Evolutionary conservation across 2,797 vertebrate genomes (phyloP), one percentile per base, ranked within the genome.

Genomic region (Thalassophryne amazonica): DNA sequence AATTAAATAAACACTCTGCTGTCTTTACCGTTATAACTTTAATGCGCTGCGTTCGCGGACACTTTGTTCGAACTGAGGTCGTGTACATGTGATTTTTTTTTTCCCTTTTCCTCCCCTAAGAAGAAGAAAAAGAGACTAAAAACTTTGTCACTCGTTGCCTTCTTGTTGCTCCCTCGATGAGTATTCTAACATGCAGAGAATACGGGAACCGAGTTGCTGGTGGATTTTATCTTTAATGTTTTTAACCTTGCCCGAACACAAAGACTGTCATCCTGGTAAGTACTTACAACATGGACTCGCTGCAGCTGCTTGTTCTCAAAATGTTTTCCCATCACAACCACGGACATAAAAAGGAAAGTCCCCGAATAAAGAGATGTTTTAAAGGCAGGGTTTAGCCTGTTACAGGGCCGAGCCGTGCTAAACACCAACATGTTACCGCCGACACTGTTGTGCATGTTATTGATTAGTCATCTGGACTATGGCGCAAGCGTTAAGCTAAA

Each of bases 121-220:
- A 48, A 47, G 33, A 58, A 34, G 41, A 38, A 71, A n/a, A n/a
- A n/a, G n/a, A 63, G 63, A 72, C 74, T 60, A n/a, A 35, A 74
- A 86, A 86, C 81, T 88, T 85, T 80, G 73, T 79, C 77, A 78
- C 67, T 85, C 77, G 88, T 88, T 84, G 84, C 76, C 83, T 87
- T 60, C 61, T 80, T 76, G 65, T 84, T 82, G 83, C 84, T 85
- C n/a, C n/a, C 93, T 92, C 92, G 88, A 96, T 97, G 96, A 94
- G 92, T 89, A 85, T 92, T 87, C 88, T 92, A 93, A 94, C 94
- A 98, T 98, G 96, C 92, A 92, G 95, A 94, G 92, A 86, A 91
- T 93, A 91, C 93, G 94, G 92, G 93, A 93, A 92, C 92, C 92
- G 91, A 94, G 93, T 92, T 81, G 59, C 78, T 94, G 92, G 92